Evolutionary conservation across 1,140 invertebrate genomes (phyloP).

Genomic region (Nymphalis io): DNA sequence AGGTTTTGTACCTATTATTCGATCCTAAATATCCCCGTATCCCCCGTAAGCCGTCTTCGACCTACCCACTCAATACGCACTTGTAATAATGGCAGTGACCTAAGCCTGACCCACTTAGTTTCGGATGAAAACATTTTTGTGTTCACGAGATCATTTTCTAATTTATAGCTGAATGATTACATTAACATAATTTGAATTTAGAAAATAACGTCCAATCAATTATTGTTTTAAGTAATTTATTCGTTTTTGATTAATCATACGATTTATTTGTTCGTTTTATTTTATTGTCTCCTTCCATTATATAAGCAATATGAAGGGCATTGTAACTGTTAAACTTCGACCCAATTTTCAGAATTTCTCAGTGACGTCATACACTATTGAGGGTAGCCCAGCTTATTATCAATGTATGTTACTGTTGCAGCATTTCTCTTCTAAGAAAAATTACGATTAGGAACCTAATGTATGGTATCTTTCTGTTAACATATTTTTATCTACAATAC

Average conservation of each 20-base stretch:
- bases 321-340: conserved; percentile 5
- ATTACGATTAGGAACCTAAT: neutral
- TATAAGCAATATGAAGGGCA: conserved; percentile 9
- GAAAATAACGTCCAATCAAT: neutral
- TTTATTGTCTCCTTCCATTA: conserved; percentile 5
- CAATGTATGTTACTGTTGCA: conserved; percentile 15
- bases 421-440: conserved; percentile 8
- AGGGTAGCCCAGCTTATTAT: conserved; percentile 16
- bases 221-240: neutral
- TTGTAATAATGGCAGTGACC: conserved; percentile 39
- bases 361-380: conserved; percentile 24
- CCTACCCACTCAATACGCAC: conserved; percentile 28
- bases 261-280: neutral
- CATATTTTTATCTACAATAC: too few relatives aligned
- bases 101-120: conserved; percentile 34
- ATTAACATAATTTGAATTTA: neutral
- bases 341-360: conserved; percentile 13
- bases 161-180: neutral
- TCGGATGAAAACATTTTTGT: conserved; percentile 29
- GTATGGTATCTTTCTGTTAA: too few relatives aligned
- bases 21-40: conserved; percentile 2
- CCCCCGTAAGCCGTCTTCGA: conserved; percentile 25
- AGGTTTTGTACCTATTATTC: conserved; percentile 17
- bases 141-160: conserved; percentile 11
- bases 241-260: neutral